These are phyloP conservation scores for Orussus abietinus DNA, from an alignment of 1,140 invertebrate species.

Conservation along the genomic window DNA sequence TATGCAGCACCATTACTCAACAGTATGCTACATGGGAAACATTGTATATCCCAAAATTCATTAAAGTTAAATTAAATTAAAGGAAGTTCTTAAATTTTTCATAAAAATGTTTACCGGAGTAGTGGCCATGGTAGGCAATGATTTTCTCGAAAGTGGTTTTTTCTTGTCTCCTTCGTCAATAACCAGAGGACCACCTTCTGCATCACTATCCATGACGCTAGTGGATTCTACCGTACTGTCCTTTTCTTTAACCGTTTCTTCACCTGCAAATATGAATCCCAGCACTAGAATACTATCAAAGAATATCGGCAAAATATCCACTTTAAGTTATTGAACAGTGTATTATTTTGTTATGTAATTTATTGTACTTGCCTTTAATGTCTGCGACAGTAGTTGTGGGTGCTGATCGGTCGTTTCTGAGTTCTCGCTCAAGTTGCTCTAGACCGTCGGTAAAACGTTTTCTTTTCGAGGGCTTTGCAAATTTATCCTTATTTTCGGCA, in stretches of 20 bases:
- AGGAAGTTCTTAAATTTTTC: slow-evolving; percentile 5
- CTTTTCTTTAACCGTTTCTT: background rate
- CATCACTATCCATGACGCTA: slow-evolving; percentile 37
- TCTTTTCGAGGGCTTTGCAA: slow-evolving; percentile 60
- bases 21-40: no score
- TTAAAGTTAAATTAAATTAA: no score
- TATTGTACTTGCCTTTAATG: no score
- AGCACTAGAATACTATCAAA: no score
- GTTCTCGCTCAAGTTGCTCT: slow-evolving; percentile 58
- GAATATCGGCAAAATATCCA: no score
- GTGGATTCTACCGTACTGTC: background rate
- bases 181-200: slow-evolving; percentile 54
- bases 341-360: background rate
- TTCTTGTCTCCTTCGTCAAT: slow-evolving; percentile 60
- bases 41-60: no score
- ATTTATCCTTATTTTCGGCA: slow-evolving; percentile 64
- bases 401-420: slow-evolving; percentile 36
- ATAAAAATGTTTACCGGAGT: slow-evolving; percentile 30
- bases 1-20: no score
- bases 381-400: slow-evolving; percentile 24
- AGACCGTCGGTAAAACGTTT: slow-evolving; percentile 68
- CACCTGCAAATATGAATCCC: background rate
- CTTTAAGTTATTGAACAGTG: background rate
- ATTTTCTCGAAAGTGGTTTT: slow-evolving; percentile 42
- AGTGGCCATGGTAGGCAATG: slow-evolving; percentile 24